Conservation (phyloP, 2,797 vertebrate species). For the Denticeps clupeoides region DNA sequence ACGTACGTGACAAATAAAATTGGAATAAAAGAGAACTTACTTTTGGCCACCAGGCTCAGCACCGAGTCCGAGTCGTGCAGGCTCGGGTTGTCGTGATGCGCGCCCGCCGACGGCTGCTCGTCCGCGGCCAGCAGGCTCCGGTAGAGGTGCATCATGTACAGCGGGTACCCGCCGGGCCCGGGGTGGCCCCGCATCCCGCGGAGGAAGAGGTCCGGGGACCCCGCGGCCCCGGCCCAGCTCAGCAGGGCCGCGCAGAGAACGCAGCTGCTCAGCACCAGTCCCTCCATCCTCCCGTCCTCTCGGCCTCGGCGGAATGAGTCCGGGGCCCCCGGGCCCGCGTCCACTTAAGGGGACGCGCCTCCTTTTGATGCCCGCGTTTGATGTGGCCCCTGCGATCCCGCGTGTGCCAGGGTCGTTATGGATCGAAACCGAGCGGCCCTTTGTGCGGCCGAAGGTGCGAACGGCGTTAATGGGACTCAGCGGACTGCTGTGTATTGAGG, state of each 20-base stretch:
- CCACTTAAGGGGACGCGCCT: slow-evolving; percentile 20
- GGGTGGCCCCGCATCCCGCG: slow-evolving; percentile 6
- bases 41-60: slow-evolving; percentile 63
- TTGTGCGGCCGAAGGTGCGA: slow-evolving; percentile 44
- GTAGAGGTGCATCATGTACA: slow-evolving; percentile 77
- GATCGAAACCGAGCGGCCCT: slow-evolving; percentile 51
- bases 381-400: slow-evolving; percentile 43
- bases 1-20: slow-evolving; percentile 25
- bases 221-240: slow-evolving; percentile 15
- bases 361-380: slow-evolving; percentile 41
- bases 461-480: slow-evolving; percentile 20
- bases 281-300: slow-evolving; percentile 38
- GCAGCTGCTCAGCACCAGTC: slow-evolving; percentile 17
- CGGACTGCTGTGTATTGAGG: slow-evolving; percentile 33
- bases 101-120: slow-evolving; percentile 7
- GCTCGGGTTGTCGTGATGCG: slow-evolving; percentile 39
- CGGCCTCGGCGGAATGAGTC: no score
- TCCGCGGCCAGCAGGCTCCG: slow-evolving; percentile 48
- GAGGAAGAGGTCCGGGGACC: slow-evolving; percentile 12
- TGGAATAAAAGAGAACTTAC: slow-evolving; percentile 44
- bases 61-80: slow-evolving; percentile 60
- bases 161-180: slow-evolving; percentile 30
- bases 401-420: slow-evolving; percentile 33
- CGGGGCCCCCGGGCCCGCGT: slow-evolving; percentile 3
- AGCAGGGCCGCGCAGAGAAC: slow-evolving; percentile 31